Base-by-base conservation (phyloP, 2,797 vertebrate species). In the Helarctos malayanus region DNA sequence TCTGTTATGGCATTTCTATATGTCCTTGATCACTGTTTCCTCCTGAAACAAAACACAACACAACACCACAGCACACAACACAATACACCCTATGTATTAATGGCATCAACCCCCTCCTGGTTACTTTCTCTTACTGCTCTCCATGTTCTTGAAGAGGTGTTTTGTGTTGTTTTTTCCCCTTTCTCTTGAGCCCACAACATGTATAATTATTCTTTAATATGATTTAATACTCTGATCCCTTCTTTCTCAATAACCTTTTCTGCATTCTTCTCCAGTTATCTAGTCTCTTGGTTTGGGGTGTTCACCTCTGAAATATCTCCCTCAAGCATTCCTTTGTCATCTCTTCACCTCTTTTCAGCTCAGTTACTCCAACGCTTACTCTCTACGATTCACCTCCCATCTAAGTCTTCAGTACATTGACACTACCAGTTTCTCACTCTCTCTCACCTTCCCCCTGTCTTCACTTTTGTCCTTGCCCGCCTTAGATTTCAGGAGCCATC, bases 51-150 rank as follows among this genome's bases (percentile, higher is more conserved):
- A 89, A 85, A 59, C 29, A 45, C 5, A 45, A 59, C 1, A 3
- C 52, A 95, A 76, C 13, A 75, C 91, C 81, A 68, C 13, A 79
- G 89, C 81, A 68, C 14, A 52, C 47, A 12, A 47, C 47, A 47
- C 59, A 13, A 61, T 12, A 61, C 27, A 65, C 2, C 16, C 8
- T 32, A 16, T 4, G 12, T 49, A 21, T 38, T 23, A 71, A 16
- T 27, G n/a, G 9, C 21, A 54, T 27, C 19, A 52, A 7, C 0
- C 0, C 6, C 11, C 2, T 76, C 16, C 27, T 87, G 45, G 7
- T 49, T 45, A 25, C 15, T 69, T 86, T 87, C 23, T 59, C 1
- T 16, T 45, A 15, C 27, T 78, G 7, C 41, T 18, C 8, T 85
- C 57, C 38, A 2, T 29, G 13, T 63, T 80, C 41, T 35, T 38